A percentile compares a stretch with the other conserved stretches of the same genome.
These are phyloP conservation scores for Resseliella maxima DNA, from an alignment of 2,888 invertebrate genomes.

Conservation along the genomic window DNA sequence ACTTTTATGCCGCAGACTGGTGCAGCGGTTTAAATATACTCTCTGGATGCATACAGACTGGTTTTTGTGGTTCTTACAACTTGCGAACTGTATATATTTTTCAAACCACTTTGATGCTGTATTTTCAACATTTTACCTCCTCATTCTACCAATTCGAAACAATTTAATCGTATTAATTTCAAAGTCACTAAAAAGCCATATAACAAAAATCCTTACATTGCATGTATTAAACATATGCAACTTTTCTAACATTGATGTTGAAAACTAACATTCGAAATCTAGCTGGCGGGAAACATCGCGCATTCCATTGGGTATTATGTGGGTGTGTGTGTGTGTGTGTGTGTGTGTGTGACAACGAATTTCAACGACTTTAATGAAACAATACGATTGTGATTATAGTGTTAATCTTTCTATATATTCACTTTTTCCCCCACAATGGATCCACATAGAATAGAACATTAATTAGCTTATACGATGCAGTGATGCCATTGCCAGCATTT, in stretches of 20 bases:
- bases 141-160: background rate
- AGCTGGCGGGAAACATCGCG: background rate
- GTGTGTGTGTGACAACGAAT: background rate
- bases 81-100: background rate
- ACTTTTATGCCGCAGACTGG: constrained; percentile 27
- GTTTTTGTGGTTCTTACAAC: constrained; percentile 5
- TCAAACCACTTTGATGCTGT: background rate
- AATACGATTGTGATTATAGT: constrained; percentile 45
- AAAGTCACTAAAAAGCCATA: constrained; percentile 50
- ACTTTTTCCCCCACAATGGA: background rate
- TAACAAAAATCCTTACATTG: constrained; percentile 20
- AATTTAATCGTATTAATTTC: constrained; percentile 39
- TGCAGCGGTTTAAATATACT: background rate
- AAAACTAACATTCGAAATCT: background rate
- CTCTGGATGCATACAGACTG: background rate
- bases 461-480: background rate
- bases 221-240: background rate
- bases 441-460: background rate
- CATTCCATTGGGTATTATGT: background rate
- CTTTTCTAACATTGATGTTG: background rate
- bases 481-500: background rate
- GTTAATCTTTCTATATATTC: background rate
- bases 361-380: constrained; percentile 7
- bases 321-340: background rate
- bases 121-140: background rate